Evolutionary conservation across 2,797 vertebrate species (phyloP).

Genomic region (Acanthornis magna): DNA sequence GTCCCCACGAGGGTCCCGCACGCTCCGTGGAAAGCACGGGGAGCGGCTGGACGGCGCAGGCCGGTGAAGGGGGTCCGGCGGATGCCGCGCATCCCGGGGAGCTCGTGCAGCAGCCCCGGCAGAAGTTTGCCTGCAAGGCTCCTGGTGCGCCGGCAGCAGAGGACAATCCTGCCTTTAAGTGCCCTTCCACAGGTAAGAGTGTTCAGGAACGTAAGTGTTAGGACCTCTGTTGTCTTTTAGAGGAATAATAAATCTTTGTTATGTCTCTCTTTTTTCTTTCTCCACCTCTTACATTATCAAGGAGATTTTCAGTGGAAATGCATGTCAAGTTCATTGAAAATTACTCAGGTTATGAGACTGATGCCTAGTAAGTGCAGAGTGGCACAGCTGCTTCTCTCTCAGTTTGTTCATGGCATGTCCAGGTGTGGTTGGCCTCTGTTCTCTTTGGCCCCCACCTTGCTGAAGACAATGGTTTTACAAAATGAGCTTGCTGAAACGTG

Average conservation of each 20-base stretch:
- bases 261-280: not conserved
- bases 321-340: not conserved
- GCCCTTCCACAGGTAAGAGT: slow-evolving; percentile 81
- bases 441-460: not conserved
- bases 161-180: slow-evolving; percentile 71
- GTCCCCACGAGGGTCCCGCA: not conserved
- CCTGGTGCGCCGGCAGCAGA: slow-evolving; percentile 58
- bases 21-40: not conserved
- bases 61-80: slow-evolving; percentile 61
- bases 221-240: not conserved
- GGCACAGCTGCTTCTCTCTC: not conserved
- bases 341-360: not conserved
- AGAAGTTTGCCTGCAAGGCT: slow-evolving; percentile 75
- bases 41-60: slow-evolving; percentile 17
- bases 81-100: slow-evolving; percentile 75
- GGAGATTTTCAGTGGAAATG: not conserved
- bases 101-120: slow-evolving; percentile 74
- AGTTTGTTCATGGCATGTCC: not conserved
- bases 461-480: not conserved
- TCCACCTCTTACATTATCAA: not conserved
- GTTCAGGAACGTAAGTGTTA: not conserved
- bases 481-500: not conserved
- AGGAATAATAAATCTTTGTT: not conserved
- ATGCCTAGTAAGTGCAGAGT: not conserved
- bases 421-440: not conserved